Base-by-base conservation (phyloP, 1,140 invertebrate genomes). In the Caenorhabditis brenneri region DNA sequence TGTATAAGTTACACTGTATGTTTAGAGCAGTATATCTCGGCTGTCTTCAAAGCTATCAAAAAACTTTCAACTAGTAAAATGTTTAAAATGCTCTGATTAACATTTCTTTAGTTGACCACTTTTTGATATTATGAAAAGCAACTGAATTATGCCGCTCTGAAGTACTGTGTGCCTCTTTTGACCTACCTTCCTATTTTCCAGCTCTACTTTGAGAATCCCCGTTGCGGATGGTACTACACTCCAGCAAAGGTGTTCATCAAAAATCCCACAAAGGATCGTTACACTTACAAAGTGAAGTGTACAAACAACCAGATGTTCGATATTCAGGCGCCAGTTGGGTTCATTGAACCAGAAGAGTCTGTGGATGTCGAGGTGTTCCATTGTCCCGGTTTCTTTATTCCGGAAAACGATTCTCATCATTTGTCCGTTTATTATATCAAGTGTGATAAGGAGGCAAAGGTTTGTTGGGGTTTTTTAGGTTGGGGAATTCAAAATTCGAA, bases 391-490 rank as follows among this genome's bases (percentile, higher is more conserved):
- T 6, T 65, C 19, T 36, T 65, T 29, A 19, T 36, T 16, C 58
- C 58, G 4, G 7, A 27, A 6, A n/a, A 65, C n/a, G 58, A 65
- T 65, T 5, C 2, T 65, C 58, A 65, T 33, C 58, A 65, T 36
- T 36, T 65, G 19, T 65, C 58, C 31, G 31, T 65, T 9, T 65
- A 65, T 65, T 36, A 65, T 27, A 65, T 65, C 15, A 65, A 65
- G 19, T 65, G 58, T 36, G 58, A 65, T 36, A 15, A 9, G 58
- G 19, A 65, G 4, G 58, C 31, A 12, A 16, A 3, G 58, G 58
- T 65, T 6, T 36, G 58, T 42, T 42, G 5, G 5, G 12, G 39
- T 42, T 42, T 6, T 42, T 42, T 42, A n/a, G n/a, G n/a, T n/a
- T n/a, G n/a, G n/a, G n/a, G 39, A 42, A 42, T 42, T 42, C 39